Evolutionary conservation across 2,113 vertebrate species (phyloP).

Genomic region (Mustela nigripes): DNA sequence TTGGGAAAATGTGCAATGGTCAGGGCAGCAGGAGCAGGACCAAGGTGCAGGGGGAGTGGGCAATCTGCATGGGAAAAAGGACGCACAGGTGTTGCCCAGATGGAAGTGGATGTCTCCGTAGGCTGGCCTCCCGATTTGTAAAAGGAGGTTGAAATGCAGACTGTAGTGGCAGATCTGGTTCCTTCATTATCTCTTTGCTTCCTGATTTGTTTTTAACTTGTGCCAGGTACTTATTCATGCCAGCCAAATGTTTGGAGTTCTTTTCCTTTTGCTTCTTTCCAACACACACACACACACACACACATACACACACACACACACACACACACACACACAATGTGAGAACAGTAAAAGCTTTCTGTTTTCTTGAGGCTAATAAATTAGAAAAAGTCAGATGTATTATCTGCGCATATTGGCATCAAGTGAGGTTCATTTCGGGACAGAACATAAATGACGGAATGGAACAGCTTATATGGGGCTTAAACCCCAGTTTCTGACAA

Average conservation of each 20-base stretch:
- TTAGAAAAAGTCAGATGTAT: background rate
- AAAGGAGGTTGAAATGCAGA: background rate
- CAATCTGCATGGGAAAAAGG: background rate
- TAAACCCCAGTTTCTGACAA: background rate
- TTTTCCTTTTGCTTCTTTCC: background rate
- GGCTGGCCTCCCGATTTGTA: background rate
- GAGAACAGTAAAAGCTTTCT: background rate
- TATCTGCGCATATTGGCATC: background rate
- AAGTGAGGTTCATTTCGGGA: background rate
- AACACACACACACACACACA: background rate
- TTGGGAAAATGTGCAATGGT: background rate
- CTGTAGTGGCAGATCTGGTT: too few species aligned
- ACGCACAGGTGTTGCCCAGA: background rate
- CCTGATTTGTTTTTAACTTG: background rate
- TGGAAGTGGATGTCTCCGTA: background rate
- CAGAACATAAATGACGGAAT: background rate
- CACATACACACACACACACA: background rate
- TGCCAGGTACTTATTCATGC: background rate
- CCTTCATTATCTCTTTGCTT: background rate
- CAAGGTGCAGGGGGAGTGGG: rapidly evolving
- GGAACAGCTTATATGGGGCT: background rate
- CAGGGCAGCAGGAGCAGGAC: rapidly evolving
- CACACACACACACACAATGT: background rate
- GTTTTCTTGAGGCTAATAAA: constrained; percentile 33
- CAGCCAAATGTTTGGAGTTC: background rate